Evolutionary conservation across 2,888 invertebrate species (phyloP).

Genomic region (Cacoxenus indagator): DNA sequence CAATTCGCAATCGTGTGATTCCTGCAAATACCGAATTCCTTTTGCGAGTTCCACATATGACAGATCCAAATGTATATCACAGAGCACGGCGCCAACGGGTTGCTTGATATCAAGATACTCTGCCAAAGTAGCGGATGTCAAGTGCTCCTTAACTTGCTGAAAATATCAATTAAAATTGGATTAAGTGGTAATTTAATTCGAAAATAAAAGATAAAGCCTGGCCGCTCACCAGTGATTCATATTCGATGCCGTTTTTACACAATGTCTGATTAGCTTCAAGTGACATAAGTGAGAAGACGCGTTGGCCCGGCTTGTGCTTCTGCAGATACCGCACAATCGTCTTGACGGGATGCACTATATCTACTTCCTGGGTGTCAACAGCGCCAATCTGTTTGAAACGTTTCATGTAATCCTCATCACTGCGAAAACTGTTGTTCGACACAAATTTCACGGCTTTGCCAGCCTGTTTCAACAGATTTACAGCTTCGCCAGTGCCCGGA

Average conservation of each 20-base stretch:
- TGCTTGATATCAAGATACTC: slow-evolving; percentile 40
- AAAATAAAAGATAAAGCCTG: too few relatives aligned
- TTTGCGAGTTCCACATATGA: slow-evolving; percentile 70
- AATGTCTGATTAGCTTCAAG: slow-evolving; percentile 64
- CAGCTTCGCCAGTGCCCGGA: slow-evolving; percentile 64
- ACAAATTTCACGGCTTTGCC: slow-evolving; percentile 70
- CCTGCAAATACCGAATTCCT: slow-evolving; percentile 69
- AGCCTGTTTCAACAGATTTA: slow-evolving; percentile 64
- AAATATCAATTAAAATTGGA: too few relatives aligned
- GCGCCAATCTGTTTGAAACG: slow-evolving; percentile 56
- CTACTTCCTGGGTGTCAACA: slow-evolving; percentile 44
- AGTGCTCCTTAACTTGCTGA: slow-evolving; percentile 53
- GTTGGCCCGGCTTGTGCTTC: slow-evolving; percentile 68
- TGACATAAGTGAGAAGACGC: slow-evolving; percentile 70
- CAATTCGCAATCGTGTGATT: slow-evolving; percentile 69
- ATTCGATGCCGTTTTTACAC: slow-evolving; percentile 68
- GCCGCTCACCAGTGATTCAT: slow-evolving; percentile 67
- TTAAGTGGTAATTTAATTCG: too few relatives aligned
- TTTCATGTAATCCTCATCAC: slow-evolving; percentile 58
- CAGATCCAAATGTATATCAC: slow-evolving; percentile 70
- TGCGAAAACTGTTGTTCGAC: slow-evolving; percentile 70
- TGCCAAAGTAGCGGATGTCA: slow-evolving; percentile 45
- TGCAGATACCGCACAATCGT: slow-evolving; percentile 71
- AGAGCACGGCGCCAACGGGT: slow-evolving; percentile 71
- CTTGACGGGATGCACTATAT: slow-evolving; percentile 70